Base-by-base conservation (phyloP, 2,113 vertebrate species). In the Dicentrarchus labrax region DNA sequence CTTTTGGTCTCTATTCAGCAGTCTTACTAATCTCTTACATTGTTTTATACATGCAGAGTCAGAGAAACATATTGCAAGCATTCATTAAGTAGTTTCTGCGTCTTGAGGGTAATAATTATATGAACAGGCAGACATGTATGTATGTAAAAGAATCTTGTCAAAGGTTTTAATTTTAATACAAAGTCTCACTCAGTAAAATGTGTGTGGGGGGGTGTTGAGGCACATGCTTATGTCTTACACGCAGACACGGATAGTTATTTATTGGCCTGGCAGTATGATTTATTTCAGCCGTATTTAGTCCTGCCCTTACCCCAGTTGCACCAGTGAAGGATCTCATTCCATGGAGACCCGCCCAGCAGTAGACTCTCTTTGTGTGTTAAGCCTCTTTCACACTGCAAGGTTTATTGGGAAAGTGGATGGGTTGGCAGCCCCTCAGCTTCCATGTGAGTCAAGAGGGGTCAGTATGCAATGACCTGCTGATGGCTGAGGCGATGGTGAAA, bases 321-420 rank as follows among this genome's bases (percentile, higher is more conserved):
- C 50, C 76, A 70, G 74, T 83, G 75, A 84, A 75, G 54, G 36
- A 72, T 85, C 57, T 73, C 75, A 77, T 84, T 80, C 72, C 73
- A 71, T 53, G 39, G 76, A 82, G 59, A 69, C 61, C 38, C 64
- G 79, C 84, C 41, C 73, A 84, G 80, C 72, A 80, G 78, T 56
- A 57, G 78, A 45, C 72, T 59, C 19, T 70, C 60, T 86, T 76
- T 91, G 84, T 87, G 66, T 56, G 74, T 50, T 90, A 81, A 86
- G 87, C 75, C 82, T 88, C 85, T 86, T 89, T 89, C 70, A 59
- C 61, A 56, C 70, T 68, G 78, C 30, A 22, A 60, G 62, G 72
- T 81, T 86, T 85, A 80, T 89, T 89, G 68, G 70, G 80, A 80
- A 90, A 87, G 50, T 6, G 17, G 8, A 76, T 30, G 50, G 61